phyloP scores from a whole-genome alignment of 2,888 invertebrate species.

The Protodeltote pygarga region DNA sequence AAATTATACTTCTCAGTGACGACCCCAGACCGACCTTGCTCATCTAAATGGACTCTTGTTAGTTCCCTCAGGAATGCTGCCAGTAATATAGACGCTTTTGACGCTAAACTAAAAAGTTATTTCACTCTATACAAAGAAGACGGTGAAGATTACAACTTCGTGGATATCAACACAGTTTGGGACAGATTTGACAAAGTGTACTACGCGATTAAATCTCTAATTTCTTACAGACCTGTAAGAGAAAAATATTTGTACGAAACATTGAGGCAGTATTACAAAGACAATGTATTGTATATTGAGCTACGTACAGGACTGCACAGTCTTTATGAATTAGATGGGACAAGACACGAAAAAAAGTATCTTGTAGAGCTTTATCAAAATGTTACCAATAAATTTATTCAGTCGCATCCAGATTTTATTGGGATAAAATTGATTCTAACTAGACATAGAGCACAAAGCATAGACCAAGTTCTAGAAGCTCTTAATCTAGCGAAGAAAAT shows the following conservation, averaged over 20 bases:
- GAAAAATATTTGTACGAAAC: conserved; percentile 88
- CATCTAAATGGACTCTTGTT: conserved; percentile 80
- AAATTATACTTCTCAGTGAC: conserved; percentile 70
- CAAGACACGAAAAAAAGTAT: conserved; percentile 79
- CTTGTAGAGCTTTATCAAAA: conserved; percentile 85
- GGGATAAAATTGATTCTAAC: conserved; percentile 90
- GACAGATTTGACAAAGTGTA: conserved; percentile 85
- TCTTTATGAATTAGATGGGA: conserved; percentile 84
- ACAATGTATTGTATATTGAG: conserved; percentile 91
- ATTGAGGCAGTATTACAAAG: conserved; percentile 88
- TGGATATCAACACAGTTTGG: conserved; percentile 88
- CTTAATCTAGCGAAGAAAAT: conserved; percentile 68
- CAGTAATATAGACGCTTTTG: conserved; percentile 77
- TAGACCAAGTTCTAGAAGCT: conserved; percentile 73
- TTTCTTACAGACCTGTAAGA: conserved; percentile 88
- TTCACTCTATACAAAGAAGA: conserved; percentile 85
- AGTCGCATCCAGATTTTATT: conserved; percentile 88
- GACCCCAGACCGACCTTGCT: conserved; percentile 67
- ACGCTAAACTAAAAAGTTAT: conserved; percentile 80
- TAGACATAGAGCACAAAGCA: conserved; percentile 53
- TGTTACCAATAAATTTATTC: conserved; percentile 86
- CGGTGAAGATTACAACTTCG: conserved; percentile 61
- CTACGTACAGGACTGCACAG: conserved; percentile 87
- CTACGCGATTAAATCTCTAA: conserved; percentile 78
- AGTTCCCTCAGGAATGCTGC: conserved; percentile 77